These are phyloP conservation scores for Silurus lanzhouensis DNA, from an alignment of 2,797 vertebrate species.

Conservation along the genomic window DNA sequence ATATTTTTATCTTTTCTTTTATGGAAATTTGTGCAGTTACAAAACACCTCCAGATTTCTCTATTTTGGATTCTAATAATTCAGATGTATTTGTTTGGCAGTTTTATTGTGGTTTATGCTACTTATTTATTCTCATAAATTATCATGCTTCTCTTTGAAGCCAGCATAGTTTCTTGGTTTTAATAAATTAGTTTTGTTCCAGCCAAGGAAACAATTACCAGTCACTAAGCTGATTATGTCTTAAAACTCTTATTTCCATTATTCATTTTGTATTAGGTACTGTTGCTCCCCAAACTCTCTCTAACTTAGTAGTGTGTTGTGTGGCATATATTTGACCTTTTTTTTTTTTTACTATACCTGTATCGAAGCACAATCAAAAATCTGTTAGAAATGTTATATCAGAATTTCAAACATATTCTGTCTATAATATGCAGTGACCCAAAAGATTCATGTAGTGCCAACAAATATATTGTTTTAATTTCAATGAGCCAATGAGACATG, in stretches of 20 bases:
- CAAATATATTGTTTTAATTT: neutral
- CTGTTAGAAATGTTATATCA: neutral
- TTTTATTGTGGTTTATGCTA: constrained; percentile 23
- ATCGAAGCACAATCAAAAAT: neutral
- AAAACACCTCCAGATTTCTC: neutral
- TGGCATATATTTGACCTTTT: neutral
- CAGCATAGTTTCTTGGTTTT: constrained; percentile 50
- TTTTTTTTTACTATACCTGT: neutral
- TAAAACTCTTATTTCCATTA: constrained; percentile 47
- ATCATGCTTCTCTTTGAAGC: constrained; percentile 33
- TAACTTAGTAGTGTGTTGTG: neutral
- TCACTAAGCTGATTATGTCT: constrained; percentile 52
- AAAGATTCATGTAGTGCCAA: neutral
- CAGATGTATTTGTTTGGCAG: neutral
- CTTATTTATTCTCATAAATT: constrained; percentile 38
- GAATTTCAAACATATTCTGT: neutral
- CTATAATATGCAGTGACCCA: neutral
- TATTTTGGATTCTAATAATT: neutral
- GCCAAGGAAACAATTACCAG: constrained; percentile 33
- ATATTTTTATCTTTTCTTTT: neutral
- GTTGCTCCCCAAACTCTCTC: neutral
- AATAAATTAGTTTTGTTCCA: constrained; percentile 44
- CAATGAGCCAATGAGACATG: neutral
- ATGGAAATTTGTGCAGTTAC: neutral
- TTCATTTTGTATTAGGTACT: constrained; percentile 27